phyloP scores from a whole-genome alignment of 2,888 invertebrate species.

The Archips crataeganus region DNA sequence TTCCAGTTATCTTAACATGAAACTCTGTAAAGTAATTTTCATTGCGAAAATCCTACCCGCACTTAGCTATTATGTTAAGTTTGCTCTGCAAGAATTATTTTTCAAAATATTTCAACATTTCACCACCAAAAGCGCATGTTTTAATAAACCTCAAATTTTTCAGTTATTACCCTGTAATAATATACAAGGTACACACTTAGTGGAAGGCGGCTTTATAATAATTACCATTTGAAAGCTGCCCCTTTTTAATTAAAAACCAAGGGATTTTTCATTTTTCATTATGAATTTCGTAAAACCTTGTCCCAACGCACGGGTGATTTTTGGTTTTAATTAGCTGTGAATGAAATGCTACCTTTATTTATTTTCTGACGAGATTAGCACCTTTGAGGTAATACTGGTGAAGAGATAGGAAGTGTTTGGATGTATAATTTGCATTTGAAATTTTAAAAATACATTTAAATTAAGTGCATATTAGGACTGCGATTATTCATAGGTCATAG shows the following conservation, averaged over 20 bases:
- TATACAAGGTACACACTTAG: not conserved
- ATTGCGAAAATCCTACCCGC: no score
- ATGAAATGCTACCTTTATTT: not conserved
- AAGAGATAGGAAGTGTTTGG: not conserved
- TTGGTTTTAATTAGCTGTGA: constrained; percentile 1
- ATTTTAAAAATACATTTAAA: no score
- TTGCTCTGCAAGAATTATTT: not conserved
- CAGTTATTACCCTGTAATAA: not conserved
- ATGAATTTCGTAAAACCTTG: not conserved
- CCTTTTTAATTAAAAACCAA: not conserved
- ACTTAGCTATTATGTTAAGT: no score
- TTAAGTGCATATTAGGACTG: no score
- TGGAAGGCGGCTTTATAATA: not conserved
- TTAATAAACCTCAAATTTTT: not conserved
- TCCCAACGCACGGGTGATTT: not conserved
- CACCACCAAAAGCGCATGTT: not conserved
- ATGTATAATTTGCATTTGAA: no score
- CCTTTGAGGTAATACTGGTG: not conserved
- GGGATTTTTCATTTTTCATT: constrained; percentile 4
- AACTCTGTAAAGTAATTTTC: no score
- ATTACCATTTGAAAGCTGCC: constrained; percentile 2
- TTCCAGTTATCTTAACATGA: no score
- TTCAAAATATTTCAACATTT: not conserved
- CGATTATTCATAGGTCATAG: no score
- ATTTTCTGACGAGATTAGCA: not conserved